These are phyloP conservation scores for Smutsia gigantea DNA, from an alignment of 2,797 vertebrate genomes.

Conservation along the genomic window DNA sequence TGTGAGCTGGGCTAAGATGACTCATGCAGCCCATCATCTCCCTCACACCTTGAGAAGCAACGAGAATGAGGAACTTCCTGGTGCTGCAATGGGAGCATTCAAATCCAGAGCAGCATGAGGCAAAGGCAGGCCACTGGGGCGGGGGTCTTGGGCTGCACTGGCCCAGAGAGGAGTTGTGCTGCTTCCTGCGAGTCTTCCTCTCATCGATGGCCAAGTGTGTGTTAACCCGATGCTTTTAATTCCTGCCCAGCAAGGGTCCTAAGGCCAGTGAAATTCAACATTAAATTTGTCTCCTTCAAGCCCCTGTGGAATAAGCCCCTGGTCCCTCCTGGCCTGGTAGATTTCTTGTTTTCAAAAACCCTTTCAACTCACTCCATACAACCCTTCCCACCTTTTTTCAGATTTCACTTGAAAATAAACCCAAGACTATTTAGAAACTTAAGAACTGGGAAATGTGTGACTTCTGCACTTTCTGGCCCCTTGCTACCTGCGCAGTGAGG, in stretches of 20 bases:
- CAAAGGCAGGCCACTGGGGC: not conserved
- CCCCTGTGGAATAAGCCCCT: not conserved
- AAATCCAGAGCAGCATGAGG: not conserved
- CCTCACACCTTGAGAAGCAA: not conserved
- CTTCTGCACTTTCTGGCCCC: not conserved
- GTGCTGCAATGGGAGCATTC: not conserved
- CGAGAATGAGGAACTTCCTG: not conserved
- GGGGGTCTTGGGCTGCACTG: fast-evolving
- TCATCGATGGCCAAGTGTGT: not conserved
- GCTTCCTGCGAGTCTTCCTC: not conserved
- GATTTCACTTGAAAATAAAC: not conserved
- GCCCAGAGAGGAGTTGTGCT: too few relatives aligned
- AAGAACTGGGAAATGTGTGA: not conserved
- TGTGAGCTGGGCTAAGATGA: not conserved
- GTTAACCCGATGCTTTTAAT: not conserved
- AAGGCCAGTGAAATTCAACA: not conserved
- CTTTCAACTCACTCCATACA: not conserved
- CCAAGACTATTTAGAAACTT: not conserved
- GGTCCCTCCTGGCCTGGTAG: not conserved
- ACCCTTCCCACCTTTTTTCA: not conserved
- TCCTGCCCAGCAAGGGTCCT: not conserved
- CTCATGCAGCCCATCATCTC: too few relatives aligned
- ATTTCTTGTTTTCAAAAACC: not conserved
- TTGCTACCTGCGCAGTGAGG: not conserved
- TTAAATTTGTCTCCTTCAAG: not conserved